Conservation (phyloP, 2,888 invertebrate genomes). For the Melieria omissa region DNA sequence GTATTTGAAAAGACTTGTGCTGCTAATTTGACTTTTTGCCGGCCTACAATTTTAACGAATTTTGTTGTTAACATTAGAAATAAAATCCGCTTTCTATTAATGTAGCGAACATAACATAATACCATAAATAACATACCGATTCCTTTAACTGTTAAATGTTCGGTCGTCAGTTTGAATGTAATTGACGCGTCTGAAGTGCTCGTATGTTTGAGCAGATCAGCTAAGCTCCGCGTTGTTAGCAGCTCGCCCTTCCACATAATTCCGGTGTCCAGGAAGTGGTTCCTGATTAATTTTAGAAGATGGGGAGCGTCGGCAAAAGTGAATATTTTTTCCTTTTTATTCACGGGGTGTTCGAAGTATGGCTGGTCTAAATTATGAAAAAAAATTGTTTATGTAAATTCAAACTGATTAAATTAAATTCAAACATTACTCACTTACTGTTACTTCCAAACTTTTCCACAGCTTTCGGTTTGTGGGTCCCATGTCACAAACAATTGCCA, state of each 20-base stretch:
- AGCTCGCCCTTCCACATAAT: background rate
- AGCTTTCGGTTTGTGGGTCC: too few relatives aligned
- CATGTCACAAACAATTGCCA: slow-evolving; percentile 3
- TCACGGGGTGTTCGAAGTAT: background rate
- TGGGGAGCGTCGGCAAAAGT: slow-evolving; percentile 5
- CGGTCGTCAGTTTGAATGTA: background rate
- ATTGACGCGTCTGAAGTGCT: background rate
- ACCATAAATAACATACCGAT: slow-evolving; percentile 2
- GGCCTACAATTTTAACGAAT: slow-evolving; percentile 17
- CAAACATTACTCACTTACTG: too few relatives aligned
- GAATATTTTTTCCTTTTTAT: background rate
- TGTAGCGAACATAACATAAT: background rate
- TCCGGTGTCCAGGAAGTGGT: slow-evolving; percentile 8
- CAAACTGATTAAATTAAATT: too few relatives aligned
- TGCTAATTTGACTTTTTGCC: slow-evolving; percentile 32
- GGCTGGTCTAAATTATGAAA: too few relatives aligned
- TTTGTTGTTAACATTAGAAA: too few relatives aligned
- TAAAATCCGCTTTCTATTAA: too few relatives aligned
- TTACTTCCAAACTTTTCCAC: too few relatives aligned
- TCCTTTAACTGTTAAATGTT: slow-evolving; percentile 1
- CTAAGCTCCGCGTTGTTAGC: background rate
- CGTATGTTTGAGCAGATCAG: background rate
- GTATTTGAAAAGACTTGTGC: slow-evolving; percentile 31
- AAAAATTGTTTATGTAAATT: too few relatives aligned
- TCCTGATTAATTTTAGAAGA: background rate